Evolutionary conservation across 2,888 invertebrate genomes (phyloP).

Genomic region (Pristionchus exspectatus): DNA sequence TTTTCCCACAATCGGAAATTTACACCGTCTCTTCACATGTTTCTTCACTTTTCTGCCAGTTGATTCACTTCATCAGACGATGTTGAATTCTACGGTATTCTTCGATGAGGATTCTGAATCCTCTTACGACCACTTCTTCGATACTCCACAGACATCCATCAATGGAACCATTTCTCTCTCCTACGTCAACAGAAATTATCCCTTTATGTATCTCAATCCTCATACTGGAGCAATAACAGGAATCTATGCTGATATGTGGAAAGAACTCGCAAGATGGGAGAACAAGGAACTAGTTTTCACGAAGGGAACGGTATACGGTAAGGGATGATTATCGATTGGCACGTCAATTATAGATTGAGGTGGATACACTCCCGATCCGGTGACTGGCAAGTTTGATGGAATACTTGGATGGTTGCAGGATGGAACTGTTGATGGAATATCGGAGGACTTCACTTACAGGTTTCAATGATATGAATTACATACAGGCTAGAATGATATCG

Average conservation of each 20-base stretch:
- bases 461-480: background rate
- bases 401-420: constrained; percentile 40
- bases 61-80: background rate
- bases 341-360: constrained; percentile 8
- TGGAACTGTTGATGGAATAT: constrained; percentile 13
- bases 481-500: background rate
- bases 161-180: background rate
- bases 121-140: background rate
- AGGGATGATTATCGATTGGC: background rate
- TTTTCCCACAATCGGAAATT: constrained; percentile 27
- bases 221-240: background rate
- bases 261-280: background rate
- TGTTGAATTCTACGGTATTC: background rate
- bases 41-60: background rate
- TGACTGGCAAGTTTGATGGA: background rate
- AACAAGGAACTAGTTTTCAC: background rate
- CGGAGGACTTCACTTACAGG: constrained; percentile 47
- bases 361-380: constrained; percentile 32
- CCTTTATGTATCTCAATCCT: constrained; percentile 29
- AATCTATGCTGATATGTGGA: constrained; percentile 32
- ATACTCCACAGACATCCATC: background rate
- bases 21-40: constrained; percentile 3
- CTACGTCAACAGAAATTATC: constrained; percentile 30
- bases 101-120: constrained; percentile 33
- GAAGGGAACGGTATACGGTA: constrained; percentile 44